A percentile compares a stretch with the other conserved stretches of the same genome.
phyloP scores from a whole-genome alignment of 2,888 invertebrate species.

The Pantelozetes paolii region DNA sequence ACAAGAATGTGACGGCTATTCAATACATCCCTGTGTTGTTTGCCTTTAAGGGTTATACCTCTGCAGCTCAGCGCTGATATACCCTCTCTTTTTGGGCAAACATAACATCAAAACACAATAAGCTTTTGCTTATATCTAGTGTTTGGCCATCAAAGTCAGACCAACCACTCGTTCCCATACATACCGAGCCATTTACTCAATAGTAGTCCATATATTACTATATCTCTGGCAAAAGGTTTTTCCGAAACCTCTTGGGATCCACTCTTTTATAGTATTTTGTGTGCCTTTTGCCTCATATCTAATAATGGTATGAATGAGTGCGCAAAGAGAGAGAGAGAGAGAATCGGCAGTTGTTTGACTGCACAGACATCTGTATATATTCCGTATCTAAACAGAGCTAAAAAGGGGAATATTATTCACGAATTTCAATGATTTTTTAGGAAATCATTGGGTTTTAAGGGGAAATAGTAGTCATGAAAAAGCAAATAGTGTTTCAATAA shows the following conservation, averaged over 20 bases:
- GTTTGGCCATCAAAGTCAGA: neutral
- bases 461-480: neutral
- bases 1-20: constrained; percentile 1
- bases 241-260: neutral
- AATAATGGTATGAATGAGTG: neutral
- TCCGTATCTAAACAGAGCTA: neutral
- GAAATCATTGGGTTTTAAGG: neutral
- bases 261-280: neutral
- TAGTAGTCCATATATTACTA: neutral
- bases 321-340: neutral
- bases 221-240: neutral
- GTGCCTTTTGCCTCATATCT: neutral
- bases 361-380: neutral
- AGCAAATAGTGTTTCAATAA: neutral
- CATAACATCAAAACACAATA: constrained; percentile 1
- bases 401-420: neutral
- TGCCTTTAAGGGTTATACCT: neutral
- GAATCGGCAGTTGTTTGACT: neutral
- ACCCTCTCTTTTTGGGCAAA: neutral
- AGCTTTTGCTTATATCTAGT: neutral
- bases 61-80: neutral
- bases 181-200: neutral
- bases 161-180: neutral
- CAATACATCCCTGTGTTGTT: neutral
- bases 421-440: neutral